Percentiles rank a stretch among this genome's conserved stretches.
phyloP scores from a whole-genome alignment of 2,113 vertebrate genomes.

The Lophura nycthemera region DNA sequence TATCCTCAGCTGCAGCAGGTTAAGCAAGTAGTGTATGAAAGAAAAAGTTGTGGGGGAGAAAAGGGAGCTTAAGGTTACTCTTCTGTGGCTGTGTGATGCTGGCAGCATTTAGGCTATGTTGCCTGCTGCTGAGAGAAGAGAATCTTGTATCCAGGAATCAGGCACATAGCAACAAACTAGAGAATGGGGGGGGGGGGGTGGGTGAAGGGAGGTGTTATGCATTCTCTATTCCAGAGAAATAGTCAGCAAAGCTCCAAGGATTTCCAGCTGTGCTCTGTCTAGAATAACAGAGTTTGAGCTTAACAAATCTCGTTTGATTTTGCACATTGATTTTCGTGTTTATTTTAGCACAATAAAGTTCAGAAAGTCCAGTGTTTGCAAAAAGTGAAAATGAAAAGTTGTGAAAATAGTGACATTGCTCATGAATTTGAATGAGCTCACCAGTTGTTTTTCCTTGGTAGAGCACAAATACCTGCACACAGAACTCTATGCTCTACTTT shows the following conservation, averaged over 20 bases:
- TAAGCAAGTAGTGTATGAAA: background rate
- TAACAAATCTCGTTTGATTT: slow-evolving; percentile 49
- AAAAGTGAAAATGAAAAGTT: slow-evolving; percentile 22
- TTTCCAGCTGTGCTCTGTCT: slow-evolving; percentile 48
- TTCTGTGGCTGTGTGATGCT: background rate
- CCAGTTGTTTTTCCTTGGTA: background rate
- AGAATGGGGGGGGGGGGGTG: background rate
- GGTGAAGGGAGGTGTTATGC: background rate
- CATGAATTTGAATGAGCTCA: background rate
- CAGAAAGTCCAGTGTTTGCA: background rate
- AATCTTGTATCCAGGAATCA: background rate
- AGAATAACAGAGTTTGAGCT: slow-evolving; percentile 25
- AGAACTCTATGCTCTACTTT: background rate
- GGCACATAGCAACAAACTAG: background rate
- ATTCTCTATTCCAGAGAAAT: slow-evolving; percentile 44
- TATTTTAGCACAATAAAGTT: slow-evolving; percentile 48
- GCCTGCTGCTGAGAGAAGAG: background rate
- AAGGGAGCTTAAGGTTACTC: background rate
- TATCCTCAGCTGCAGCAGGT: background rate
- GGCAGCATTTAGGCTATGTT: background rate
- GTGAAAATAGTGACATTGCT: background rate
- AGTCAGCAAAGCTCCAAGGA: slow-evolving; percentile 47
- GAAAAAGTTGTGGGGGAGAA: background rate
- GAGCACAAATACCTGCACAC: background rate
- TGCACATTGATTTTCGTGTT: slow-evolving; percentile 43